A percentile compares a stretch with the other conserved stretches of the same genome.
Conservation (phyloP, 2,113 vertebrate genomes). For the Nibea albiflora region DNA sequence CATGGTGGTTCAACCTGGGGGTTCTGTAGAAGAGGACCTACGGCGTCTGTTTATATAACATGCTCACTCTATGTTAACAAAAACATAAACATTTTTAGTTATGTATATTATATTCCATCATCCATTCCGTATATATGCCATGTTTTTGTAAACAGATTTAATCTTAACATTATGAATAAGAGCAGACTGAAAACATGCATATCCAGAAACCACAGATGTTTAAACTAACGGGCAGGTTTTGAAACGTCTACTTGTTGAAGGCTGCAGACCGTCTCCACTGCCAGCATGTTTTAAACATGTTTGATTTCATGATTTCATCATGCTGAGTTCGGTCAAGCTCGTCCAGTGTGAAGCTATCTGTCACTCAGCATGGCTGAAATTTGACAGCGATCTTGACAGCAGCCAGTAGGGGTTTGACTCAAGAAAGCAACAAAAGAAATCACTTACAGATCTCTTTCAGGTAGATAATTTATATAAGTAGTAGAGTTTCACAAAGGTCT, state of each 20-base stretch:
- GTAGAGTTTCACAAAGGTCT: background rate
- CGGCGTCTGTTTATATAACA: too few relatives aligned
- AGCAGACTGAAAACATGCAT: background rate
- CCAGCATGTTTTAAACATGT: constrained; percentile 27
- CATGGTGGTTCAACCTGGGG: too few relatives aligned
- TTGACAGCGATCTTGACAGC: constrained; percentile 1
- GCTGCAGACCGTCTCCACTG: background rate
- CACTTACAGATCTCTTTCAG: background rate
- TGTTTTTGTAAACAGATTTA: too few relatives aligned
- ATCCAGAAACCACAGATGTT: background rate
- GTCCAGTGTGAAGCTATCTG: background rate
- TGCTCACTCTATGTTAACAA: too few relatives aligned
- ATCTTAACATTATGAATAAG: background rate
- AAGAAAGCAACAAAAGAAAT: too few relatives aligned
- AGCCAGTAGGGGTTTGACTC: background rate
- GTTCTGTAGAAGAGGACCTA: too few relatives aligned
- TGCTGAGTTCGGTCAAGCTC: background rate
- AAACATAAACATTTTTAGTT: too few relatives aligned
- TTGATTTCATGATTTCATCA: constrained; percentile 32
- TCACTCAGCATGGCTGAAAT: background rate
- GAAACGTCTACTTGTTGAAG: background rate
- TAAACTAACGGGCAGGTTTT: background rate
- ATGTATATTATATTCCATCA: too few relatives aligned
- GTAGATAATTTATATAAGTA: background rate
- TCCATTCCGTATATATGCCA: too few relatives aligned